Evolutionary conservation across 2,888 invertebrate genomes (phyloP).

Genomic region (Acrobasis repandana): DNA sequence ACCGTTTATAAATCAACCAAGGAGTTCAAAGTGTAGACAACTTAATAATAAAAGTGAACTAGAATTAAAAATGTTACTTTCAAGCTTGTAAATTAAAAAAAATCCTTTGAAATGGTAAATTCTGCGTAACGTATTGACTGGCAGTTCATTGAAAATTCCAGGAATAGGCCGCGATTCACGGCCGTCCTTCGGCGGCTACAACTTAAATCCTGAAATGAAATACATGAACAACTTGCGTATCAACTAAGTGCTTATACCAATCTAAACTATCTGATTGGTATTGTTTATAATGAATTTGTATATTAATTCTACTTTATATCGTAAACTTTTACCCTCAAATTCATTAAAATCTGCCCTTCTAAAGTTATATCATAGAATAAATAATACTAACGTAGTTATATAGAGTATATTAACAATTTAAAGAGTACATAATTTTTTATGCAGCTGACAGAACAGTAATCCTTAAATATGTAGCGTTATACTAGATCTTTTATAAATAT

Average conservation of each 20-base stretch:
- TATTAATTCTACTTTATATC: too few relatives aligned
- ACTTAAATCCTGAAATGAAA: slow-evolving; percentile 19
- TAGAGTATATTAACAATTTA: too few relatives aligned
- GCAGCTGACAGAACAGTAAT: too few relatives aligned
- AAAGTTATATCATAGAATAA: too few relatives aligned
- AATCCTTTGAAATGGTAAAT: slow-evolving; percentile 1
- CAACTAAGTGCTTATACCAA: neutral
- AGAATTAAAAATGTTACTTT: neutral
- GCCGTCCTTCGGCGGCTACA: neutral
- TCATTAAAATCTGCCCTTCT: too few relatives aligned
- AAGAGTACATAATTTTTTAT: too few relatives aligned
- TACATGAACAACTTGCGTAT: neutral
- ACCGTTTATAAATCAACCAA: neutral
- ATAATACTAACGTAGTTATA: too few relatives aligned
- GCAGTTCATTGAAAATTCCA: slow-evolving; percentile 14
- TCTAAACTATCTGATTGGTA: neutral
- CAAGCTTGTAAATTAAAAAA: neutral
- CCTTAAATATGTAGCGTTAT: too few relatives aligned
- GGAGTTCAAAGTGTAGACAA: neutral
- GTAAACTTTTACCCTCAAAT: too few relatives aligned
- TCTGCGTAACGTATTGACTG: slow-evolving; percentile 11
- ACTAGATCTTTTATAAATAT: too few relatives aligned
- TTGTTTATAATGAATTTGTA: too few relatives aligned
- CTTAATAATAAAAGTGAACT: neutral
- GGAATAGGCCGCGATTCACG: slow-evolving; percentile 13